Base-by-base conservation (phyloP, 2,797 vertebrate species). In the Acanthurus lineatus region DNA sequence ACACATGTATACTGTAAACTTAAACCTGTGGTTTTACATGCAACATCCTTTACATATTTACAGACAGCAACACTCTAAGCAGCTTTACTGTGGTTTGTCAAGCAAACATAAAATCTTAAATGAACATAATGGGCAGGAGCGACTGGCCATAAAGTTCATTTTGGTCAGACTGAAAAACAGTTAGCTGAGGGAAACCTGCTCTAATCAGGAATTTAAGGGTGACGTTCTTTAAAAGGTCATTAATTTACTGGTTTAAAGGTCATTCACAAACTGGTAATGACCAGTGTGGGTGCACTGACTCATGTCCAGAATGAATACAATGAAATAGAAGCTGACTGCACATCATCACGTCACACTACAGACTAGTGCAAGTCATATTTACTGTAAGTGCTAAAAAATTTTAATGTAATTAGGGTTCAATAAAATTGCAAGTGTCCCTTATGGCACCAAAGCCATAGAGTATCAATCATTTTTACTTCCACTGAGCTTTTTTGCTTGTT, bases 201-300 rank as follows among this genome's bases (percentile, higher is more conserved):
- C 63, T 58, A 16, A 68, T 69, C 15, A 74, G 69, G 70, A 73
- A 73, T 74, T 57, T 42, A 66, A 59, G 1, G 45, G 32, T 56
- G 32, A 65, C 70, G 71, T 40, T 40, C 40, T 40, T 87, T 81
- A 69, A 82, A 77, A 69, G 73, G 57, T 79, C 52, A 76, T 83
- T 81, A 79, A 73, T 4, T 32, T 32, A 32, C 28, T 32, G 28
- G 28, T 32, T 32, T 32, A 82, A 77, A 69, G 73, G 57, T 79
- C 52, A 76, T 83, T 82, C 77, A 73, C 60, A 9, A 68, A 75
- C 65, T 45, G 48, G 67, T 70, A 48, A 76, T 68, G 56, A 38
- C 14, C 10, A 40, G 68, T 3, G 20, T 58, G 15, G 40, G 40
- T 54, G 78, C 54, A 56, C 7, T 44, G 44, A 59, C 14, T 40